Evolutionary conservation across 2,888 invertebrate species (phyloP).

Genomic region (Alentia gelatinosa): DNA sequence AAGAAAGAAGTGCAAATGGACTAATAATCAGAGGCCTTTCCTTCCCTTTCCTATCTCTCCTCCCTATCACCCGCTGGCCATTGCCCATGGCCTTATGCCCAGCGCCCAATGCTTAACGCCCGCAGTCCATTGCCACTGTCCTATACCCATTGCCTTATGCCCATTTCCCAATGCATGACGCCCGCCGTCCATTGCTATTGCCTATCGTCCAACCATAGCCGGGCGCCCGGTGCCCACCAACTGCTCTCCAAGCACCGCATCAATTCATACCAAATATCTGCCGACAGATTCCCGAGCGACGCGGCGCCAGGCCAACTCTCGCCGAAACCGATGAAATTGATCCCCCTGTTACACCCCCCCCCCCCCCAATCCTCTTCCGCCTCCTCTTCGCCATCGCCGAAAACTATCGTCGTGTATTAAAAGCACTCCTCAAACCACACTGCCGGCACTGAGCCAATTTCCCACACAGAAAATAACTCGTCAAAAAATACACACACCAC

Average conservation of each 20-base stretch:
- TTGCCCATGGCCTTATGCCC: too few species aligned
- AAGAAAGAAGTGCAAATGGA: too few species aligned
- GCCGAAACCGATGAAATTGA: conserved; percentile 42
- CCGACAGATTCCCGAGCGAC: not conserved
- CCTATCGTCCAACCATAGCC: too few species aligned
- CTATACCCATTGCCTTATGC: too few species aligned
- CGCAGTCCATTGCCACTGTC: too few species aligned
- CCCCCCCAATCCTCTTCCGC: not conserved
- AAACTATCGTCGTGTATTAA: not conserved
- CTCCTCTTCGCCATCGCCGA: not conserved
- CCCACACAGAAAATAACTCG: not conserved
- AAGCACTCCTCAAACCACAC: not conserved
- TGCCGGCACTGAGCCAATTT: not conserved
- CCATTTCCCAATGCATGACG: too few species aligned
- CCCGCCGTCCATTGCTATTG: too few species aligned
- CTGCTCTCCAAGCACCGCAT: not conserved
- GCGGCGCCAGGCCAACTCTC: not conserved
- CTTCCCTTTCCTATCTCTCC: too few species aligned
- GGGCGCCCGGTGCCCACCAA: not conserved
- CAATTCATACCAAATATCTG: conserved; percentile 34
- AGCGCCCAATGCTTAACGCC: too few species aligned
- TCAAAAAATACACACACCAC: too few species aligned
- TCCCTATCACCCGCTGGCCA: too few species aligned
- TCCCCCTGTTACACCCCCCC: not conserved
- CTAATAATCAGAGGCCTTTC: too few species aligned